A percentile compares a stretch with the other conserved stretches of the same genome.
Evolutionary conservation across 2,113 vertebrate species (phyloP).

Genomic region (Lonchura striata): DNA sequence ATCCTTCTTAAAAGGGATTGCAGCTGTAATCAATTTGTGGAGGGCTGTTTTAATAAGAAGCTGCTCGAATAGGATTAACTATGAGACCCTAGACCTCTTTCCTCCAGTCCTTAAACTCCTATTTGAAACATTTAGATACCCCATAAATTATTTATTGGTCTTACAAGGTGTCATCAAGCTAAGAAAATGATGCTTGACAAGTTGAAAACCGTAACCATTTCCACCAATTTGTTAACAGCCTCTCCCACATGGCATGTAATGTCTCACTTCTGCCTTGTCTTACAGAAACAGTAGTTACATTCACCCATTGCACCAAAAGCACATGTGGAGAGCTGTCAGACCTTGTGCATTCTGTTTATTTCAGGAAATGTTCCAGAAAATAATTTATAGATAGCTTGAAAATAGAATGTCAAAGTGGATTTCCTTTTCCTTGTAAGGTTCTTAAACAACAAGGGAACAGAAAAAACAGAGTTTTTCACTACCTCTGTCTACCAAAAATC

Average conservation of each 20-base stretch:
- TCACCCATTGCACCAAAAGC: neutral
- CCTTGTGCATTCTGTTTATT: constrained; percentile 1
- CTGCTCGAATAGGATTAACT: constrained; percentile 63
- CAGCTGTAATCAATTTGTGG: constrained; percentile 74
- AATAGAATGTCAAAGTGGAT: neutral
- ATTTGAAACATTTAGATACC: constrained; percentile 59
- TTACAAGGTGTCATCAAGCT: constrained; percentile 52
- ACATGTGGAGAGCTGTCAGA: neutral
- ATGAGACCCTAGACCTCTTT: constrained; percentile 63
- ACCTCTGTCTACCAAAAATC: neutral
- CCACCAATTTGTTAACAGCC: constrained; percentile 69
- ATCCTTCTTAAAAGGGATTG: constrained; percentile 74
- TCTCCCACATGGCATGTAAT: constrained; percentile 52
- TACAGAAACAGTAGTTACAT: constrained; percentile 6
- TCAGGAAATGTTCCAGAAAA: constrained; percentile 10
- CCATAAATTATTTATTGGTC: constrained; percentile 64
- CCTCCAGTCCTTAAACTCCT: constrained; percentile 63
- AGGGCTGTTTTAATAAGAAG: constrained; percentile 70
- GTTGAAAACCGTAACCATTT: constrained; percentile 58
- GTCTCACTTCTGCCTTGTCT: constrained; percentile 45
- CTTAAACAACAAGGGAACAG: neutral
- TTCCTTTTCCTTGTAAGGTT: neutral
- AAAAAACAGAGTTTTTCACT: neutral
- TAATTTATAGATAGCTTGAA: constrained; percentile 20
- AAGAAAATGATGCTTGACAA: constrained; percentile 60